Base-by-base conservation (phyloP, 2,888 invertebrate genomes). In the Synergus gifuensis region DNA sequence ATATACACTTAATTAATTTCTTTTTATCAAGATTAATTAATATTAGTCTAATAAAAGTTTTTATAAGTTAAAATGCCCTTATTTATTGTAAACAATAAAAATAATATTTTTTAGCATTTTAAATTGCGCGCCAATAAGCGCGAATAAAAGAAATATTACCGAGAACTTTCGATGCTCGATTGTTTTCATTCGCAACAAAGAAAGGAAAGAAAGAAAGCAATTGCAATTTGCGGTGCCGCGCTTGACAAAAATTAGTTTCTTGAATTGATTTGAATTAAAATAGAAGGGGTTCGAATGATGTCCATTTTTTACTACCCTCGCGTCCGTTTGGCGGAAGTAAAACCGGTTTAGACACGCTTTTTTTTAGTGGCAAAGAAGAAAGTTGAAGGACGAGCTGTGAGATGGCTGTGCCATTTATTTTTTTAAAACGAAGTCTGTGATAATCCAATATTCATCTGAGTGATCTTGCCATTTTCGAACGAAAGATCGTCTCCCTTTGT, bases 331-430 rank as follows among this genome's bases (percentile, higher is more conserved):
- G 9, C 73, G 54, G 54, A 73, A 73, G 73, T 49, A 73, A 36
- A 54, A 73, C 73, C 73, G 73, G 73, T 73, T 46, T 73, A 73
- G 16, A 11, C 9, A 28, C 28, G 22, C 0, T 28, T 73, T 73
- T 73, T 40, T 73, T 46, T 54, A 16, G 49, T 54, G 22, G 18
- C 28, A 54, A 49, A 54, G 42, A 49, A 28, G 18, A 69, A 8
- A 49, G 36, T 28, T 69, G 36, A 54, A 9, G 28, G 46, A 28
- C 16, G 49, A 54, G 73, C 73, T 67, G 67, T 54, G n/a, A 36
- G 49, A 73, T 73, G 73, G 73, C 36, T 73, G 49, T 73, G 49
- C 9, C n/a, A 73, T 40, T 73, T 16, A 73, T 36, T 73, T 54
- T 28, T 49, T 49, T 1, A 22, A 73, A 49, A 16, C 9, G 28